Evolutionary conservation across 2,888 invertebrate species (phyloP), one percentile per base, ranked within the genome.

Genomic region (Craniophora ligustri): DNA sequence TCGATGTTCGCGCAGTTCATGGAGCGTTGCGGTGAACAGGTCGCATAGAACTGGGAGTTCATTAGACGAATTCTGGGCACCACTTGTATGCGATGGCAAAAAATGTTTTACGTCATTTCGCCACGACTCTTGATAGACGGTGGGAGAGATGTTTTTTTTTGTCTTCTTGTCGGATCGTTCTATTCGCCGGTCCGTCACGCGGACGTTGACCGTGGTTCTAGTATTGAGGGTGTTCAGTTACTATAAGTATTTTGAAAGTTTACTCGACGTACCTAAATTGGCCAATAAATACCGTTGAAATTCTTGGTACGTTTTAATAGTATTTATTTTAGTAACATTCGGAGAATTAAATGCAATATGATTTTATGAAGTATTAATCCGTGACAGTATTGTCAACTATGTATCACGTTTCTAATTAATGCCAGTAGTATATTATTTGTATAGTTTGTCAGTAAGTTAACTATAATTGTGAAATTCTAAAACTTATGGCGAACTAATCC

Each of bases 181-280:
- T 82, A 84, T 82, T 83, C 82, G 81, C 72, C 85, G 75, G 84
- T 79, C 85, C 84, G 84, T 81, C 86, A 80, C 81, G 82, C 78
- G 92, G 89, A 84, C 93, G 74, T 91, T 92, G 92, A 93, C 92
- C 92, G 87, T 87, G 82, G 73, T 73, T 81, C 76, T 79, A 82
- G 83, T 91, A 87, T 88, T 89, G 84, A 79, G 83, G 85, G 82
- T 86, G 81, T 83, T 86, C 76, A 71, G 76, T 82, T 85, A 81
- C 81, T 76, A 78, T 78, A 72, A 74, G 46, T 60, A 64, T 49
- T 47, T 39, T 38, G n/a, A 49, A 39, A 61, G 10, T 32, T 34
- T 44, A 45, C 30, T 38, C n/a, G 11, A 45, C 28, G 15, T 19
- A 28, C 23, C n/a, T 3, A 8, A 31, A 4, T 31, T 3, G 32